Conservation (phyloP, 2,113 vertebrate genomes). For the Caretta caretta region DNA sequence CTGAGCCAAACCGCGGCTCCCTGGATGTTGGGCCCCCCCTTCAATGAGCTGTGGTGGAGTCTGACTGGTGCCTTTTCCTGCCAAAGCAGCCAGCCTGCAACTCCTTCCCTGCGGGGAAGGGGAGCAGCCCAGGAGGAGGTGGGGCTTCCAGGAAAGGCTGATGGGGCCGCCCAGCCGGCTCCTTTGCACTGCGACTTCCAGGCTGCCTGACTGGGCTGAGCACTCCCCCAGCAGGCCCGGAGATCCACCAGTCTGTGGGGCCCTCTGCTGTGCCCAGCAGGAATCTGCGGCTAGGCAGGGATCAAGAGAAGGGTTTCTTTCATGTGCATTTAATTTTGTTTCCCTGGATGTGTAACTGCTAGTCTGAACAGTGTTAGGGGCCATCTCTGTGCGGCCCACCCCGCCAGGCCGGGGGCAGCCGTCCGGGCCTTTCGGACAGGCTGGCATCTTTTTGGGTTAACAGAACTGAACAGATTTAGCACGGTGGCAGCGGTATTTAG, state of each 20-base stretch:
- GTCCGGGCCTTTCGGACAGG: neutral
- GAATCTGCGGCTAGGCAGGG: neutral
- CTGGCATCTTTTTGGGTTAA: neutral
- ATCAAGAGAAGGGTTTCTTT: neutral
- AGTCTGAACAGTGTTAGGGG: neutral
- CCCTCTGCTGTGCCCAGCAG: constrained; percentile 56
- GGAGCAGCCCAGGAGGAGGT: neutral
- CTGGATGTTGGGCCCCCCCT: neutral
- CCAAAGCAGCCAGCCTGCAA: neutral
- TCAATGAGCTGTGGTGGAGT: neutral
- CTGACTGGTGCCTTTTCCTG: neutral
- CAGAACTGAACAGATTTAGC: neutral
- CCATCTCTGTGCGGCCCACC: neutral
- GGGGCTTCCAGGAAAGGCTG: neutral
- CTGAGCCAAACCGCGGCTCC: neutral
- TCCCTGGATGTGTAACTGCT: neutral
- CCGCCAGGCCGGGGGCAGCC: neutral
- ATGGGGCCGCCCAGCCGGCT: neutral
- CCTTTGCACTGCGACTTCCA: neutral
- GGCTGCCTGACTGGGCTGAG: too few species aligned
- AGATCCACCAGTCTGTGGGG: constrained; percentile 45
- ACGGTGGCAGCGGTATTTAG: neutral
- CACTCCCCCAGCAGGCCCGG: neutral
- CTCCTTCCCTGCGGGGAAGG: neutral
- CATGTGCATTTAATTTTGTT: neutral